A percentile compares a stretch with the other conserved stretches of the same genome.
Evolutionary conservation across 2,888 invertebrate species (phyloP).

Genomic region (Aphidoletes aphidimyza): DNA sequence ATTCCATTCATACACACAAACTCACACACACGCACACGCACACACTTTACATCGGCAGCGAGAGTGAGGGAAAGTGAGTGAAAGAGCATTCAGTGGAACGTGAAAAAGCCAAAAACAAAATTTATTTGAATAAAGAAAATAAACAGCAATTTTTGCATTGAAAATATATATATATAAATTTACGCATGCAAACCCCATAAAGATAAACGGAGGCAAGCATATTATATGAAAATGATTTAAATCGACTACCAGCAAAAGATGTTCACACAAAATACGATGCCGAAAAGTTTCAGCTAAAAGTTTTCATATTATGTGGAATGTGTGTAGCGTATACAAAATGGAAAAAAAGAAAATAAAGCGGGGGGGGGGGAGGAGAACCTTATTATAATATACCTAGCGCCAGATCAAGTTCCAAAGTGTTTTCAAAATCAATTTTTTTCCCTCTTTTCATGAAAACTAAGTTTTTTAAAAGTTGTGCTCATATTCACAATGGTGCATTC

Average conservation of each 20-base stretch:
- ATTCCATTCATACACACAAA: neutral
- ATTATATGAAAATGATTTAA: neutral
- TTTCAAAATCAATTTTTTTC: conserved; percentile 3
- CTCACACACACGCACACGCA: neutral
- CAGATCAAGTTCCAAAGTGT: conserved; percentile 11
- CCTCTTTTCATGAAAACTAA: neutral
- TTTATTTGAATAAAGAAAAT: conserved; percentile 38
- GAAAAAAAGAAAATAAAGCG: too few relatives aligned
- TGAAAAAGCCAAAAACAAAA: conserved; percentile 30
- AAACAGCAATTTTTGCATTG: neutral
- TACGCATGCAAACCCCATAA: conserved; percentile 25
- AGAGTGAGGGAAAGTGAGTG: too few relatives aligned
- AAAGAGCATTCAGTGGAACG: neutral
- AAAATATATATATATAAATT: conserved; percentile 15
- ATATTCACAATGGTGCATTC: neutral
- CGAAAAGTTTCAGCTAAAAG: neutral
- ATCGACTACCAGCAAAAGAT: neutral
- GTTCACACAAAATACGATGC: neutral
- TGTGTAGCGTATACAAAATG: neutral
- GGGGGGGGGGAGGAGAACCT: neutral
- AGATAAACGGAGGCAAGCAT: neutral
- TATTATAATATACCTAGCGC: conserved; percentile 15
- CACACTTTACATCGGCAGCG: neutral
- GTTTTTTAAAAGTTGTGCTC: conserved; percentile 18
- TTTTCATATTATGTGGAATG: neutral